Base-by-base conservation (phyloP, 1,140 invertebrate genomes). In the Lepidurus packardi region DNA sequence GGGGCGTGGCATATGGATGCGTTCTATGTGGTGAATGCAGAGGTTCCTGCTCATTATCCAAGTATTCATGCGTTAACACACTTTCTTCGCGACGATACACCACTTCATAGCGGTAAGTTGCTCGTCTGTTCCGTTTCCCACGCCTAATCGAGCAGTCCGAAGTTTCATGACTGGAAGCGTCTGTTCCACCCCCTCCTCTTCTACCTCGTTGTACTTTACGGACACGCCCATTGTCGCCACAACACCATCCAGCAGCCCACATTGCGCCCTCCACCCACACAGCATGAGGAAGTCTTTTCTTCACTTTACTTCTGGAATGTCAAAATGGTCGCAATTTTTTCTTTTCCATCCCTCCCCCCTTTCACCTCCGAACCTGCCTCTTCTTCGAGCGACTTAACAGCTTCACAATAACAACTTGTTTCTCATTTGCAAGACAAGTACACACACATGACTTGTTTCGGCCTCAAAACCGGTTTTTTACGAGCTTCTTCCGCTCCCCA, bases 51-150 rank as follows among this genome's bases (percentile, higher is more conserved):
- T 65, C 75, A 75, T 79, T 79, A 74, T 82, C 80, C 24, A 82
- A 75, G 78, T 82, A 82, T 43, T 80, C 80, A 74, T 82, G 80
- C 42, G 53, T 75, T 24, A 74, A 7, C 43, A 75, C 43, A 42
- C 77, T 43, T 77, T 82, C 82, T 80, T 82, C 82, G 34, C 81
- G 80, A 73, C 81, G 80, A 73, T 82, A 82, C 47, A 82, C 82
- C 74, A 82, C 82, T 78, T 82, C 81, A 79, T 82, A 82, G 78
- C 81, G 80, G 80, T 82, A 82, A 78, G 81, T 80, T 24, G 81
- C 81, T 74, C 80, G 80, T 75, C 78, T 80, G 43, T 79, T 76
- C 45, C 78, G 81, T 73, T 78, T 79, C 78, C 80, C 80, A 53
- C 80, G 79, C 79, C 81, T 80, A 77, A 80, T 81, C 43, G 79